Evolutionary conservation across 2,888 invertebrate species (phyloP).

Genomic region (Xylota sylvarum): DNA sequence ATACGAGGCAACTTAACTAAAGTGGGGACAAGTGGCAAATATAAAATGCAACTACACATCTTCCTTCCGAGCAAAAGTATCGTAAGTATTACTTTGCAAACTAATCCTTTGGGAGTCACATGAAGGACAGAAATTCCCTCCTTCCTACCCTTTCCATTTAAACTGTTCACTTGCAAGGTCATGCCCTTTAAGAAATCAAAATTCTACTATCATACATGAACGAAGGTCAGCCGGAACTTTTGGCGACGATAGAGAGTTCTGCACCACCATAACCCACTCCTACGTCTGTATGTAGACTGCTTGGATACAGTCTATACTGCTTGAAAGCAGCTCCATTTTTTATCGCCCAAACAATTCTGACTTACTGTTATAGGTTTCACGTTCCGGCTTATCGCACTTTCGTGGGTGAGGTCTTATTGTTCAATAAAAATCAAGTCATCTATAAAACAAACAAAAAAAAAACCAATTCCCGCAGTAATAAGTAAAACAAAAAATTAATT

Average conservation of each 20-base stretch:
- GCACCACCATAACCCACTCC: neutral
- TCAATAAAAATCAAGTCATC: slow-evolving; percentile 31
- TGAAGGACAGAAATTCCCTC: neutral
- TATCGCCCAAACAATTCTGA: slow-evolving; percentile 10
- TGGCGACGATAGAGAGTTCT: neutral
- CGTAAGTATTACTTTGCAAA: neutral
- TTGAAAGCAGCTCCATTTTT: neutral
- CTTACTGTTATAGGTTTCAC: slow-evolving; percentile 12
- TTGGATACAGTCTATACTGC: neutral
- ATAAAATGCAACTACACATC: neutral
- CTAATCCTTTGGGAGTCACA: neutral
- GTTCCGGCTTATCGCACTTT: slow-evolving; percentile 24
- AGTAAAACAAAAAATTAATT: neutral
- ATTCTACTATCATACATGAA: neutral
- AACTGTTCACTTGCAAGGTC: slow-evolving; percentile 1
- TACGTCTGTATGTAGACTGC: neutral
- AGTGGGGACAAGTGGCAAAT: too few relatives aligned
- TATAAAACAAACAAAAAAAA: neutral
- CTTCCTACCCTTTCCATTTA: neutral
- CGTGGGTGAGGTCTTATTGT: slow-evolving; percentile 30
- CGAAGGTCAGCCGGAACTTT: slow-evolving; percentile 5
- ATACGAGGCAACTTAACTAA: too few relatives aligned
- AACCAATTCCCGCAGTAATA: slow-evolving; percentile 4
- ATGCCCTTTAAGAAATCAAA: slow-evolving; percentile 12
- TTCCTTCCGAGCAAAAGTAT: neutral